These are phyloP conservation scores for Ailuropoda melanoleuca DNA, from an alignment of 2,113 vertebrate species.

Conservation along the genomic window DNA sequence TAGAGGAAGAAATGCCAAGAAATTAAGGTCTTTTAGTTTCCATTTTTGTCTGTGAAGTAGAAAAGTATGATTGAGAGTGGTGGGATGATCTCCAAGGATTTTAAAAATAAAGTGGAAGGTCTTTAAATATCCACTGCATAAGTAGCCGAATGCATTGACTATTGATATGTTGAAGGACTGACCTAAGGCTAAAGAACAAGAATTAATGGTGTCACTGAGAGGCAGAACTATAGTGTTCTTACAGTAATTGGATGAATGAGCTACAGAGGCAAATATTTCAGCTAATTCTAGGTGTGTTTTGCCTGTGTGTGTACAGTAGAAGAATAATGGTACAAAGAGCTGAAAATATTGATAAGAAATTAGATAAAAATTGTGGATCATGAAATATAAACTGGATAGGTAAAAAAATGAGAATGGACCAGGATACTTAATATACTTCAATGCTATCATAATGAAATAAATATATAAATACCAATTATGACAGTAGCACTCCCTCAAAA, in stretches of 20 bases:
- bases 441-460: background rate
- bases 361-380: background rate
- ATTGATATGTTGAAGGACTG: background rate
- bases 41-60: background rate
- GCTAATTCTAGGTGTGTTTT: background rate
- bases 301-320: background rate
- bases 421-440: background rate
- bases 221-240: background rate
- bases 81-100: background rate
- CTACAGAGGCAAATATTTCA: background rate
- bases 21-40: background rate
- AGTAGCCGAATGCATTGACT: background rate
- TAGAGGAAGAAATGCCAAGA: background rate
- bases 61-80: background rate
- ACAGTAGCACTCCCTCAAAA: background rate
- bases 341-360: background rate
- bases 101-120: background rate
- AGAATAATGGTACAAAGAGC: background rate
- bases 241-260: background rate
- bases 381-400: background rate
- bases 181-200: background rate
- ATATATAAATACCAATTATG: background rate
- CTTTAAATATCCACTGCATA: background rate
- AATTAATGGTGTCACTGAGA: background rate
- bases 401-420: background rate